phyloP scores from a whole-genome alignment of 2,113 vertebrate genomes.

The Pyrgilauda ruficollis region DNA sequence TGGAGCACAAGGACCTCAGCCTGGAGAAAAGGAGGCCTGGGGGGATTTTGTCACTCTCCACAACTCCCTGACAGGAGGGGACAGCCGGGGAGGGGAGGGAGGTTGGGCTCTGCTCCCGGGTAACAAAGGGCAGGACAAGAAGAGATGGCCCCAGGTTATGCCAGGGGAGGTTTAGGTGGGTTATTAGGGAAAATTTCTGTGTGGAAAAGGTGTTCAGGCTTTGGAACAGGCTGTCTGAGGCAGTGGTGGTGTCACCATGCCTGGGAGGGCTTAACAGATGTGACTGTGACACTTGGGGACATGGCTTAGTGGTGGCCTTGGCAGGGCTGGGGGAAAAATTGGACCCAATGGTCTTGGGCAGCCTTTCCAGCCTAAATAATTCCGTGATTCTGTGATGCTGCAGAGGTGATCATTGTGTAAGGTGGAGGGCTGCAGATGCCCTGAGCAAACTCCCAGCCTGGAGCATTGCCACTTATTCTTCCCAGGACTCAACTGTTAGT shows the following conservation, averaged over 20 bases:
- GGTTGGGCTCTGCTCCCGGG: background rate
- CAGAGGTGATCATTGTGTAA: fast-evolving
- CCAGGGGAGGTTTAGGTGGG: background rate
- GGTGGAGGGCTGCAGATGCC: background rate
- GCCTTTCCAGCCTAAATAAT: background rate
- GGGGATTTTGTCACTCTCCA: background rate
- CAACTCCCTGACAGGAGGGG: background rate
- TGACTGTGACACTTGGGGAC: background rate
- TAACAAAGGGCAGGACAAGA: background rate
- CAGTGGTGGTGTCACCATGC: background rate
- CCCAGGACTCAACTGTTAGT: too few species aligned
- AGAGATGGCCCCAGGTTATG: background rate
- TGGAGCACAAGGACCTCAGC: background rate
- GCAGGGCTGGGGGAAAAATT: background rate
- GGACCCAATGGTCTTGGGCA: background rate
- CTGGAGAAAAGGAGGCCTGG: background rate
- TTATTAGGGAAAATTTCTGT: background rate
- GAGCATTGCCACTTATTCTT: background rate
- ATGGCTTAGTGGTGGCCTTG: background rate
- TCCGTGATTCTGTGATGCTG: background rate
- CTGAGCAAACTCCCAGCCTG: background rate
- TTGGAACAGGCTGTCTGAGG: background rate
- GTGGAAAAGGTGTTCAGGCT: background rate
- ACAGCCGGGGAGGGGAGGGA: background rate
- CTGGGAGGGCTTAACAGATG: background rate